phyloP scores from a whole-genome alignment of 2,113 vertebrate genomes.

The Megaceryle maxima region DNA sequence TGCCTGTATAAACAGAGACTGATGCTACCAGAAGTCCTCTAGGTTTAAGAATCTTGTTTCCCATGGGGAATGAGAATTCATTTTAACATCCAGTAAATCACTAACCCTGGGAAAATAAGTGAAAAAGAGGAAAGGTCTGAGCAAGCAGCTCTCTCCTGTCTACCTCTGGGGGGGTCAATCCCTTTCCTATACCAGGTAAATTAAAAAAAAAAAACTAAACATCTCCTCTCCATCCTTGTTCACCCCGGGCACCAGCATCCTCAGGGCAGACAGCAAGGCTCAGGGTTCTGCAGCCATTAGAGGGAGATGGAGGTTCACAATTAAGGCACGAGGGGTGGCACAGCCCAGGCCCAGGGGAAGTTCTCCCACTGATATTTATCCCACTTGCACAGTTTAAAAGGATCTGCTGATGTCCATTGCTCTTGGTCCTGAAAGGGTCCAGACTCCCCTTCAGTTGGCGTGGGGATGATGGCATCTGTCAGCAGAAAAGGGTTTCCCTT shows the following conservation, averaged over 20 bases:
- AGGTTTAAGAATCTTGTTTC: neutral
- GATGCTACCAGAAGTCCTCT: neutral
- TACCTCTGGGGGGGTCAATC: neutral
- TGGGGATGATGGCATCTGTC: neutral
- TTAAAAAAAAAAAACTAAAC: neutral
- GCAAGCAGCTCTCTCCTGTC: neutral
- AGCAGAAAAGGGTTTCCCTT: neutral
- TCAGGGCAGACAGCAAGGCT: too few species aligned
- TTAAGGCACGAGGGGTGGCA: neutral
- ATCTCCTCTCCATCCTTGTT: neutral
- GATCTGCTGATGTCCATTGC: fast-evolving
- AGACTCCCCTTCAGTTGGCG: too few species aligned
- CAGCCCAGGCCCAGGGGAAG: neutral
- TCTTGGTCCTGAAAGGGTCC: fast-evolving
- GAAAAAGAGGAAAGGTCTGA: neutral
- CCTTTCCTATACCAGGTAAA: neutral
- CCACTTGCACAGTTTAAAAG: neutral
- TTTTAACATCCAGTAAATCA: neutral
- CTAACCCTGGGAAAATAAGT: neutral
- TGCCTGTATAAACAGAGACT: neutral
- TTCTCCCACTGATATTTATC: neutral
- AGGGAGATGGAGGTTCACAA: neutral
- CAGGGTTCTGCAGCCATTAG: neutral
- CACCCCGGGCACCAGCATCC: neutral
- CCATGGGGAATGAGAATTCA: neutral